These are phyloP conservation scores for Amniataba percoides DNA, from an alignment of 2,797 vertebrate genomes.

Conservation along the genomic window DNA sequence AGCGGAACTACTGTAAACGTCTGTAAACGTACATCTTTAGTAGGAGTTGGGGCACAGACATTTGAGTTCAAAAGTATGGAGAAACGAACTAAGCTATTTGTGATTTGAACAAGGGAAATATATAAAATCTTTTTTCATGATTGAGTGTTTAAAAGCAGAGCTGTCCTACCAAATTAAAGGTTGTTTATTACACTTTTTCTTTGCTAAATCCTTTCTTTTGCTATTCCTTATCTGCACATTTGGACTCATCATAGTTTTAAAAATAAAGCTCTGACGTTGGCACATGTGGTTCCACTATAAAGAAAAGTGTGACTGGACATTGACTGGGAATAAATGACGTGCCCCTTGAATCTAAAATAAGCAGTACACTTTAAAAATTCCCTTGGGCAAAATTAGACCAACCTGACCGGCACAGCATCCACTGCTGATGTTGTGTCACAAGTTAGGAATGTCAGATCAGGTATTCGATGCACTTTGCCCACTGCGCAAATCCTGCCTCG, in stretches of 20 bases:
- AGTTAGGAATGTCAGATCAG: constrained; percentile 29
- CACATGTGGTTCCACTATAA: not conserved
- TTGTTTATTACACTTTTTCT: not conserved
- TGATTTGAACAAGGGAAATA: not conserved
- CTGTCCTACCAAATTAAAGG: not conserved
- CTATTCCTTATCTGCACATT: not conserved
- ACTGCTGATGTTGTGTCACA: constrained; percentile 1
- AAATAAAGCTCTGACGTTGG: not conserved
- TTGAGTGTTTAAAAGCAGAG: not conserved
- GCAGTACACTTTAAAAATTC: not conserved
- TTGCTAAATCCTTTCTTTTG: not conserved
- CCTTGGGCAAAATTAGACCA: constrained; percentile 9
- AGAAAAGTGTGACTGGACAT: not conserved
- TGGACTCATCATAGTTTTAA: not conserved
- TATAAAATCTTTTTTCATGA: not conserved
- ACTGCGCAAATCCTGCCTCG: not conserved
- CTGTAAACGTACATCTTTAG: too few species aligned
- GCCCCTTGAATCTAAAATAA: constrained; percentile 14
- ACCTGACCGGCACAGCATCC: not conserved
- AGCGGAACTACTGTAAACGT: too few species aligned
- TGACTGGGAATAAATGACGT: constrained; percentile 1
- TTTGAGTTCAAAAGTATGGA: not conserved
- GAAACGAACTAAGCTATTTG: not conserved
- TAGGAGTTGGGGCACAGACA: too few species aligned
- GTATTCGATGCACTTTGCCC: constrained; percentile 4